A percentile compares a stretch with the other conserved stretches of the same genome.
phyloP scores from a whole-genome alignment of 2,888 invertebrate genomes.

The Pseudoips prasinana region DNA sequence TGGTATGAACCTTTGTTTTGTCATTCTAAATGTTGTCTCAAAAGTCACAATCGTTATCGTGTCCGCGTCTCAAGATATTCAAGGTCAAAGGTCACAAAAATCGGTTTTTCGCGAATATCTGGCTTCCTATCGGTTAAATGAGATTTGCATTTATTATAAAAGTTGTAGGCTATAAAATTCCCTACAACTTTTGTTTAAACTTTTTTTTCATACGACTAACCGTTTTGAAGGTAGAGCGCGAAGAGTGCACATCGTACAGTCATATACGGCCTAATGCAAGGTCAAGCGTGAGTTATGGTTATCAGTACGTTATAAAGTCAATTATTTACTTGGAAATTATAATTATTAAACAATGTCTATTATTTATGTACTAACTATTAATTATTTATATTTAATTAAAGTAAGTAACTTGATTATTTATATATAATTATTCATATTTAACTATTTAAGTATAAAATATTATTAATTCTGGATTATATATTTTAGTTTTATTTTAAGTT shows the following conservation, averaged over 20 bases:
- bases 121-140: constrained; percentile 15
- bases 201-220: constrained; percentile 25
- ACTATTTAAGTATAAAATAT: constrained; percentile 18
- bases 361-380: constrained; percentile 23
- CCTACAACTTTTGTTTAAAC: constrained; percentile 21
- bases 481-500: constrained; percentile 16
- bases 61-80: constrained; percentile 13
- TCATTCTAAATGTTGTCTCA: constrained; percentile 12
- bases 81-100: constrained; percentile 12
- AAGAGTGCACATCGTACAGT: constrained; percentile 10
- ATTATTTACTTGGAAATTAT: constrained; percentile 12
- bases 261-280: constrained; percentile 30
- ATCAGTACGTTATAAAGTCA: constrained; percentile 24
- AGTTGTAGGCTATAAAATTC: constrained; percentile 15
- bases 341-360: constrained; percentile 14
- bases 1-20: constrained; percentile 12
- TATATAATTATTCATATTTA: constrained; percentile 19
- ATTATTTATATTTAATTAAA: constrained; percentile 16
- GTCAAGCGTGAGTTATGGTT: constrained; percentile 29
- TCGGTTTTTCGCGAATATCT: constrained; percentile 7
- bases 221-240: constrained; percentile 15
- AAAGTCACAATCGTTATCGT: constrained; percentile 11
- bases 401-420: constrained; percentile 11
- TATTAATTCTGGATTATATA: constrained; percentile 17
- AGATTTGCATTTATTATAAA: constrained; percentile 6